Conservation (phyloP, 2,797 vertebrate species). For the Spea hammondii region DNA sequence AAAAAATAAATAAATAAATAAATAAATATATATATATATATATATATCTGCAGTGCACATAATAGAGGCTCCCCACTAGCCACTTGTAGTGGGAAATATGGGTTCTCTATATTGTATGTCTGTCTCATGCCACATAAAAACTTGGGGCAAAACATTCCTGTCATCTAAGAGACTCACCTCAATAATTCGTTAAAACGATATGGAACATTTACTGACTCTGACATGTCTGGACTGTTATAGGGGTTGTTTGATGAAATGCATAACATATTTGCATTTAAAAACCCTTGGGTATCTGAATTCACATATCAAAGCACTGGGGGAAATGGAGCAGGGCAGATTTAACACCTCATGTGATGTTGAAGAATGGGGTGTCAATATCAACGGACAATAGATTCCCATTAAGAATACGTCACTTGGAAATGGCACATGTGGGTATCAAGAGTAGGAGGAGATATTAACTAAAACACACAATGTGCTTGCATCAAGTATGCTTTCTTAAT, state of each 20-base stretch:
- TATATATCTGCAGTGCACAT: too few relatives aligned
- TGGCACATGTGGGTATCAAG: background rate
- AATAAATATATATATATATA: too few relatives aligned
- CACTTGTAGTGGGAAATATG: too few relatives aligned
- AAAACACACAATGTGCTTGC: too few relatives aligned
- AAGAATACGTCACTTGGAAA: background rate
- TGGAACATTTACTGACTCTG: background rate
- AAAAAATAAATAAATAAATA: too few relatives aligned
- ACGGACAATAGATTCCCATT: background rate
- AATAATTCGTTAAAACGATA: too few relatives aligned
- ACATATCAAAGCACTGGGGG: conserved; percentile 34
- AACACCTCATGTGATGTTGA: conserved; percentile 24
- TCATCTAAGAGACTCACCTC: too few relatives aligned
- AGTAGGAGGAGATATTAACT: background rate
- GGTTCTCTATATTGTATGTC: too few relatives aligned
- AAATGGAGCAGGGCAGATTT: conserved; percentile 24
- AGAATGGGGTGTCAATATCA: conserved; percentile 22
- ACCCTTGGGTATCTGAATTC: conserved; percentile 29
- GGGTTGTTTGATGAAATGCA: background rate
- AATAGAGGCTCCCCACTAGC: too few relatives aligned
- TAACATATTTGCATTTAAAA: conserved; percentile 40
- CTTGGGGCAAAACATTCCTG: too few relatives aligned
- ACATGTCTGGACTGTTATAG: conserved; percentile 4
- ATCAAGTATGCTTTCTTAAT: too few relatives aligned
- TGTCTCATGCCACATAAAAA: too few relatives aligned